Base-by-base conservation (phyloP, 2,888 invertebrate genomes). In the Drosophila heteroneura region DNA sequence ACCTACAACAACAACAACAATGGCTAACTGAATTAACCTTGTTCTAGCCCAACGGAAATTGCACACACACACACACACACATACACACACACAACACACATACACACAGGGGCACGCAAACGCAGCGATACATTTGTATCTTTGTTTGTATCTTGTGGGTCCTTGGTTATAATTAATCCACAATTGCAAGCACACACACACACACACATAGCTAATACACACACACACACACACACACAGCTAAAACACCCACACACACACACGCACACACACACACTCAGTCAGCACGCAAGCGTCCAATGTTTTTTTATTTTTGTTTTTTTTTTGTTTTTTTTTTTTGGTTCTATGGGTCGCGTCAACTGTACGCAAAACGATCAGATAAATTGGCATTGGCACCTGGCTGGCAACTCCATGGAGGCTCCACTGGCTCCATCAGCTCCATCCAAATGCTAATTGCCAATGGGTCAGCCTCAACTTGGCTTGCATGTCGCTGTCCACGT, bases 81-180 rank as follows among this genome's bases (percentile, higher is more conserved):
- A 77, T 70, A 79, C 70, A 70, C 74, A 81, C 54, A 65, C 16
- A 64, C 47, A 76, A 73, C 26, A 64, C 28, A 57, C 22, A 64
- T 33, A 62, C 30, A 51, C 28, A 57, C 4, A 61, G 59, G 52
- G 64, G 63, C 66, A 65, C 47, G 56, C 57, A 39, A 69, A 63
- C 65, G 64, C 72, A 76, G 75, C 47, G 28, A 77, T 75, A 81
- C 62, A 83, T 76, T 85, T 83, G 82, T 87, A 87, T 88, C 84
- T 85, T 82, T 82, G 71, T 87, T 87, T 86, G 85, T 85, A 85
- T 85, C 85, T 85, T 85, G 72, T 70, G 74, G 70, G 87, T 90
- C 87, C 90, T 90, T 91, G 83, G 89, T 76, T 83, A 84, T 89
- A 89, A 90, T 90, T 89, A 88, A 90, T 86, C 80, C 82, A 83